phyloP scores from a whole-genome alignment of 2,797 vertebrate species.

The Ctenosaura bakeri region DNA sequence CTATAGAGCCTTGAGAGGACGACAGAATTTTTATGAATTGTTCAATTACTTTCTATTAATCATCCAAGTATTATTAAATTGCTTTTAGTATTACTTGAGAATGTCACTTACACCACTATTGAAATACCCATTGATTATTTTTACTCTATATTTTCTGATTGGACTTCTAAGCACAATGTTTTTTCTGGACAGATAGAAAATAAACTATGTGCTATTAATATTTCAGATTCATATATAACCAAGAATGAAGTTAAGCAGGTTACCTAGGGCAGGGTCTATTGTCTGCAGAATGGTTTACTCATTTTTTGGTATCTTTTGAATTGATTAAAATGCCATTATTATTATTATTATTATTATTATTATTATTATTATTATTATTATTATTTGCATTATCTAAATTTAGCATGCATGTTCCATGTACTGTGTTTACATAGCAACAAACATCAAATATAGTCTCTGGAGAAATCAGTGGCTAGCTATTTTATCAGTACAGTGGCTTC shows the following conservation, averaged over 20 bases:
- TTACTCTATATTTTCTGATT: neutral
- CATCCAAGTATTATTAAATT: neutral
- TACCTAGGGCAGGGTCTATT: neutral
- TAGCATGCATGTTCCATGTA: neutral
- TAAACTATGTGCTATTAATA: neutral
- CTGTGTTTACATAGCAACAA: neutral
- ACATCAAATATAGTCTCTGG: neutral
- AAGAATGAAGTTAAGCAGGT: neutral
- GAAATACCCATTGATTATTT: neutral
- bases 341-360: too few species aligned
- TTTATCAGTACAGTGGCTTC: neutral
- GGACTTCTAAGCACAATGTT: neutral
- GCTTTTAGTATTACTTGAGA: neutral
- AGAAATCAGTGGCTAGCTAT: constrained; percentile 23
- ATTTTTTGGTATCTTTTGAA: neutral
- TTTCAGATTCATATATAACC: neutral
- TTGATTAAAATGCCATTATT: neutral
- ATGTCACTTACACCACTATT: neutral
- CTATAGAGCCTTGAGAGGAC: too few species aligned
- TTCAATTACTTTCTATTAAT: too few species aligned
- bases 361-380: too few species aligned
- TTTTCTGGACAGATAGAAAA: neutral
- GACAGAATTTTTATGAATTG: too few species aligned
- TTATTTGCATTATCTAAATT: constrained; percentile 1
- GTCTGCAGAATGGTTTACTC: neutral